Evolutionary conservation across 2,113 vertebrate genomes (phyloP).

Genomic region (Sinocyclocheilus grahami): DNA sequence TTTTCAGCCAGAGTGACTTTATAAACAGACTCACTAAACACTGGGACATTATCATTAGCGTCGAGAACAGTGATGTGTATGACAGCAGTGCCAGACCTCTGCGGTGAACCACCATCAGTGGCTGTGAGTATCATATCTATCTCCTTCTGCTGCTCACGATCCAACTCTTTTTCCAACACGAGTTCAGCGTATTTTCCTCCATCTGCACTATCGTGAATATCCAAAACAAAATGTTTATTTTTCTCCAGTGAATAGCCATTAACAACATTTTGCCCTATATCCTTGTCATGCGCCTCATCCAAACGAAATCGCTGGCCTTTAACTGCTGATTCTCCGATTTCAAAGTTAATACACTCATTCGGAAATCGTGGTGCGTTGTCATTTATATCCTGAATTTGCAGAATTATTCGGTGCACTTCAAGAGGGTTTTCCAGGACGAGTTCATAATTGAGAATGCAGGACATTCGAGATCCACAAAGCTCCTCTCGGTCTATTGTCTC

Average conservation of each 20-base stretch:
- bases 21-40: slow-evolving; percentile 52
- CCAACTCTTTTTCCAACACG: slow-evolving; percentile 55
- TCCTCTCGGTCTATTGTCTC: too few species aligned
- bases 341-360: too few species aligned
- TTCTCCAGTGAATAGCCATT: not conserved
- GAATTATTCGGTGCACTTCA: too few species aligned
- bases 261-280: too few species aligned
- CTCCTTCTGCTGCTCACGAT: slow-evolving; percentile 56
- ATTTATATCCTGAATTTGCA: too few species aligned
- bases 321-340: too few species aligned
- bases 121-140: slow-evolving; percentile 65
- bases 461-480: too few species aligned
- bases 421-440: too few species aligned
- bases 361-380: too few species aligned
- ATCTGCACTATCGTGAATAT: slow-evolving; percentile 30
- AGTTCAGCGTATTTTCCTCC: slow-evolving; percentile 53
- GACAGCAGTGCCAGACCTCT: slow-evolving; percentile 64
- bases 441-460: too few species aligned
- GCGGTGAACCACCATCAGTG: slow-evolving; percentile 66
- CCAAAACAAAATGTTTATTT: slow-evolving; percentile 49
- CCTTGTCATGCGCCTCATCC: too few species aligned
- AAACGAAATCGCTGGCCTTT: too few species aligned
- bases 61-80: slow-evolving; percentile 61
- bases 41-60: slow-evolving; percentile 52
- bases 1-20: slow-evolving; percentile 58